Evolutionary conservation across 2,113 vertebrate species (phyloP), one percentile per base, ranked within the genome.

Genomic region (Polyodon spathula): DNA sequence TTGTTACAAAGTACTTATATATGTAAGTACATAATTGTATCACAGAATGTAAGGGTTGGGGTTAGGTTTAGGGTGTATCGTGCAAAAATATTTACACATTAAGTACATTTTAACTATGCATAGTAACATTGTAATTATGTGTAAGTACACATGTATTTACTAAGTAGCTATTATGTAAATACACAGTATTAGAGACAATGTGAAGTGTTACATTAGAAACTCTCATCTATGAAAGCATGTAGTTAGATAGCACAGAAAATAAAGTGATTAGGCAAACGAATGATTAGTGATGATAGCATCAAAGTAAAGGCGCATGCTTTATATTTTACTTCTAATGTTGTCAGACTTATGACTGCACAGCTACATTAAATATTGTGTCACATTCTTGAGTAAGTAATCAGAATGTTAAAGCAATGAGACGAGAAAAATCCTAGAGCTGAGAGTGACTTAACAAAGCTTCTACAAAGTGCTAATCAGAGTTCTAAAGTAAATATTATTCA

Each of bases 401-500:
- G 9, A 53, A 53, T n/a, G 2, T 10, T 27, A 14, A 9, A 40
- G n/a, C 38, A 62, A 62, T 42, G 39, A 54, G 40, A 27, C 27
- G 3, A 27, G 37, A 61, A 54, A 58, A 40, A 27, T 15, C 27
- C 40, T 11, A 6, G 27, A 37, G 57, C 27, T 46, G 50, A n/a
- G n/a, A n/a, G 63, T 27, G 50, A 48, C 15, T 16, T 12, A 27
- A 40, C 17, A 64, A 42, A 53, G 16, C 16, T 17, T 12, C 40
- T 4, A 48, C 11, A 40, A 27, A 27, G 40, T 8, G 14, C 39
- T 52, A 64, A 51, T 54, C 58, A 15, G 46, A 41, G 17, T 56
- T 8, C 38, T 38, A 44, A 51, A 12, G 63, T 64, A 40, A 48
- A 44, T 64, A 51, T 60, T 64, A 60, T 52, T 64, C 40, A 44